phyloP scores from a whole-genome alignment of 2,888 invertebrate species.

The Apocheima hispidaria region DNA sequence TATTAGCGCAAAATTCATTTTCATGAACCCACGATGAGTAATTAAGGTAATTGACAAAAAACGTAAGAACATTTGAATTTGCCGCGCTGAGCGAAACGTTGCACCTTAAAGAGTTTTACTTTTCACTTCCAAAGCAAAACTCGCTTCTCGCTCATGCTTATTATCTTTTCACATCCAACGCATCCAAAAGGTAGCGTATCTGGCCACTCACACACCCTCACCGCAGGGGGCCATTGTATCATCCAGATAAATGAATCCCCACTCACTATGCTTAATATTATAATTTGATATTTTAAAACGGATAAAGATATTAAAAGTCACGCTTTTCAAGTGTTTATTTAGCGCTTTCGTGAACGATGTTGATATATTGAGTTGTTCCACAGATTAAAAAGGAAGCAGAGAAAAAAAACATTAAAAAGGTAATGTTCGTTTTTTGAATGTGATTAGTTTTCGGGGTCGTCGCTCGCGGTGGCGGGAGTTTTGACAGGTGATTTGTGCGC shows the following conservation, averaged over 20 bases:
- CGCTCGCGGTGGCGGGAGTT: constrained; percentile 42
- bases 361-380: constrained; percentile 71
- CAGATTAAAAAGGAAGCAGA: constrained; percentile 37
- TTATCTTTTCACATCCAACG: constrained; percentile 20
- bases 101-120: no score
- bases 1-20: no score
- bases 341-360: constrained; percentile 69
- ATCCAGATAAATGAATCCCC: constrained; percentile 76
- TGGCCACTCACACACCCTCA: constrained; percentile 43
- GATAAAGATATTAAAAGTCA: constrained; percentile 85
- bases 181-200: constrained; percentile 33
- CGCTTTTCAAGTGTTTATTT: constrained; percentile 82
- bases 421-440: constrained; percentile 44
- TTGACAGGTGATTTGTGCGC: constrained; percentile 48
- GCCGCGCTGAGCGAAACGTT: no score
- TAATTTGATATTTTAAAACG: constrained; percentile 85
- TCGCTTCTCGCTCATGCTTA: constrained; percentile 9
- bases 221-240: constrained; percentile 77
- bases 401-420: constrained; percentile 34
- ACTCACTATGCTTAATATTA: constrained; percentile 81
- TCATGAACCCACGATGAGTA: no score
- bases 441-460: constrained; percentile 45
- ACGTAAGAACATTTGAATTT: no score
- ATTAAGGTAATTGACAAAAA: no score
- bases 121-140: neutral